Evolutionary conservation across 2,888 invertebrate species (phyloP).

Genomic region (Anodontia alba): DNA sequence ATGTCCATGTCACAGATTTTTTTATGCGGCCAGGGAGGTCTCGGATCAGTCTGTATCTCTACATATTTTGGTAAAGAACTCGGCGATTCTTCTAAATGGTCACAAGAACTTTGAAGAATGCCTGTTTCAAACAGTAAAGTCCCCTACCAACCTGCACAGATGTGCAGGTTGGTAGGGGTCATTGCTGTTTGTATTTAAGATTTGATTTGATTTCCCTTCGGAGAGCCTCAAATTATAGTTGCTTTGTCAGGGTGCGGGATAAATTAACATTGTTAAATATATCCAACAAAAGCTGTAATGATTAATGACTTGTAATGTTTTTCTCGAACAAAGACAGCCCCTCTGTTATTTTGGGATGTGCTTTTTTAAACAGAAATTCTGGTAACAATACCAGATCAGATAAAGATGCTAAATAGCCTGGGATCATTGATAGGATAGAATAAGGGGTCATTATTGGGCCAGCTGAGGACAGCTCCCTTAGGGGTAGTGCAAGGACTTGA

Average conservation of each 20-base stretch:
- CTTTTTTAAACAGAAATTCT: constrained; percentile 5
- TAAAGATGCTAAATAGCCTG: constrained; percentile 23
- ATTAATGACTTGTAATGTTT: constrained; percentile 19
- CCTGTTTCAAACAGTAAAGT: too few relatives aligned
- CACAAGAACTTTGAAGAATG: too few relatives aligned
- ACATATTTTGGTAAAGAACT: too few relatives aligned
- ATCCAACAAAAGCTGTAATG: constrained; percentile 1
- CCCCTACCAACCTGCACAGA: too few relatives aligned
- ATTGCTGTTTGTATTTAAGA: too few relatives aligned
- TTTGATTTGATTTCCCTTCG: too few relatives aligned
- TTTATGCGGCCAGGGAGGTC: too few relatives aligned
- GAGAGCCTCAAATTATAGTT: not conserved
- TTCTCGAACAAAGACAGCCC: not conserved
- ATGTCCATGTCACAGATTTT: too few relatives aligned
- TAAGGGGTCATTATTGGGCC: constrained; percentile 27
- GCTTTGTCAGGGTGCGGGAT: constrained; percentile 12
- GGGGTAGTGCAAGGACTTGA: constrained; percentile 18
- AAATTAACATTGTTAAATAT: constrained; percentile 20
- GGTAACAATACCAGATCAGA: constrained; percentile 28
- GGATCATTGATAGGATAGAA: constrained; percentile 5
- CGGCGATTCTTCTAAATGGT: too few relatives aligned
- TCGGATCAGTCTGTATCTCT: too few relatives aligned
- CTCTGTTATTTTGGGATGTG: not conserved
- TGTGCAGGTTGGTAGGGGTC: too few relatives aligned
- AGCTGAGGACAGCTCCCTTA: constrained; percentile 29